A percentile compares a stretch with the other conserved stretches of the same genome.
phyloP scores from a whole-genome alignment of 2,113 vertebrate genomes.

The Gallinago undulata region DNA sequence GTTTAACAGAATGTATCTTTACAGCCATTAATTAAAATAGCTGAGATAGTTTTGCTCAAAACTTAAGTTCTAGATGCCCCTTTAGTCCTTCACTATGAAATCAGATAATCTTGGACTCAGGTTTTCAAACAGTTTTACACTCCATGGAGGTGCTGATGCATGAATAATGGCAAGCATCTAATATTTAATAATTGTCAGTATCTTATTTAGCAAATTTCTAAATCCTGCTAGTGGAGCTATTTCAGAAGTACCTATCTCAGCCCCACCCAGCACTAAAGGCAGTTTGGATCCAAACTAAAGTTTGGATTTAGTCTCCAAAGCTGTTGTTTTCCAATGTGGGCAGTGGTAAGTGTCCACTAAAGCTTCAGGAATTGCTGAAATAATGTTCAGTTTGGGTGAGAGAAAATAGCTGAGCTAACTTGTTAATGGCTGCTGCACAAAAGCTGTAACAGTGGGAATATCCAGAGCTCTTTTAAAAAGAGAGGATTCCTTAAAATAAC shows the following conservation, averaged over 20 bases:
- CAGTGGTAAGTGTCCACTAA: background rate
- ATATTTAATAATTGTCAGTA: conserved; percentile 36
- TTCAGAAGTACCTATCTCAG: conserved; percentile 20
- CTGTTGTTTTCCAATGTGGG: background rate
- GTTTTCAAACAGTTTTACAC: conserved; percentile 63
- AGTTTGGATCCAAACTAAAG: background rate
- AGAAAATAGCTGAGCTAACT: background rate
- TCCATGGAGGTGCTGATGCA: conserved; percentile 63
- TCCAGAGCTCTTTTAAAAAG: background rate
- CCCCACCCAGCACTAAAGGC: background rate
- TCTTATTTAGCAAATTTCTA: conserved; percentile 35
- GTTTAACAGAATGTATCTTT: conserved; percentile 77
- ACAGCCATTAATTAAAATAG: conserved; percentile 74
- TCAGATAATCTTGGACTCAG: conserved; percentile 64
- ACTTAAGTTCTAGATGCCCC: conserved; percentile 56
- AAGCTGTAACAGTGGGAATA: background rate
- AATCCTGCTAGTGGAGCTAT: conserved; percentile 44
- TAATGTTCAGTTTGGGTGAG: background rate
- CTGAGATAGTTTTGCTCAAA: conserved; percentile 59
- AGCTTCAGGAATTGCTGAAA: background rate
- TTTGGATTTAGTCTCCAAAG: conserved; percentile 16
- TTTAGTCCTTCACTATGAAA: conserved; percentile 47
- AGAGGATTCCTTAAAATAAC: conserved; percentile 5
- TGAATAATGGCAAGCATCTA: conserved; percentile 68
- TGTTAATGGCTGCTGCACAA: background rate